A percentile compares a stretch with the other conserved stretches of the same genome.
Evolutionary conservation across 1,140 invertebrate species (phyloP).

Genomic region (Cotesia chilonis): DNA sequence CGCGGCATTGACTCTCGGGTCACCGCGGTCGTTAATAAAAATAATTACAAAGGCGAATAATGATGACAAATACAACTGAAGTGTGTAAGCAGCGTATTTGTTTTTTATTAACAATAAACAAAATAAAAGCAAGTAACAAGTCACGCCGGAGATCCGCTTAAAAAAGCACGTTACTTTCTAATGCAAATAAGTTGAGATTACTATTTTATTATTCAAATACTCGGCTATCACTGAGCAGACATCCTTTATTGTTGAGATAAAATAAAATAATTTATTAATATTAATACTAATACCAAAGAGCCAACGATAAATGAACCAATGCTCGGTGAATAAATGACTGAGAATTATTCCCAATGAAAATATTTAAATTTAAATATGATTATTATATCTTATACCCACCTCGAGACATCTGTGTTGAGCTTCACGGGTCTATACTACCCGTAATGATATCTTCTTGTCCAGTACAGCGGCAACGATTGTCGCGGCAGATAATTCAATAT

Average conservation of each 20-base stretch:
- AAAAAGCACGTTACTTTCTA: conserved; percentile 30
- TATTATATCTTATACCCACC: background rate
- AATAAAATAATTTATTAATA: background rate
- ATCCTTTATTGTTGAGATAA: conserved; percentile 3
- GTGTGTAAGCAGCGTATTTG: no score
- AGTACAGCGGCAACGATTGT: conserved; percentile 29
- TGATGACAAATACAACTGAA: background rate
- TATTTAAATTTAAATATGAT: background rate
- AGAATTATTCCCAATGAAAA: background rate
- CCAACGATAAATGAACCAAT: background rate
- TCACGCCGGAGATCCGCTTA: conserved; percentile 27
- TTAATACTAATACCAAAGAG: background rate
- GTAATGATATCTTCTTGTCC: conserved; percentile 36
- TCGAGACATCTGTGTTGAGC: background rate
- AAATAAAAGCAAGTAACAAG: background rate
- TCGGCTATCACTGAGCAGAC: background rate
- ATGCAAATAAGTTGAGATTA: conserved; percentile 23
- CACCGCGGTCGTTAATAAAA: background rate
- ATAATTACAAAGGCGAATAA: background rate
- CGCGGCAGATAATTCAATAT: conserved; percentile 37
- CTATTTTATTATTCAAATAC: background rate
- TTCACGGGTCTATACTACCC: background rate
- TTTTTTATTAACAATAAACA: background rate
- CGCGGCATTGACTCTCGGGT: background rate
- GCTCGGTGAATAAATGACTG: no score